phyloP scores from a whole-genome alignment of 2,888 invertebrate species.

The Aethes cnicana region DNA sequence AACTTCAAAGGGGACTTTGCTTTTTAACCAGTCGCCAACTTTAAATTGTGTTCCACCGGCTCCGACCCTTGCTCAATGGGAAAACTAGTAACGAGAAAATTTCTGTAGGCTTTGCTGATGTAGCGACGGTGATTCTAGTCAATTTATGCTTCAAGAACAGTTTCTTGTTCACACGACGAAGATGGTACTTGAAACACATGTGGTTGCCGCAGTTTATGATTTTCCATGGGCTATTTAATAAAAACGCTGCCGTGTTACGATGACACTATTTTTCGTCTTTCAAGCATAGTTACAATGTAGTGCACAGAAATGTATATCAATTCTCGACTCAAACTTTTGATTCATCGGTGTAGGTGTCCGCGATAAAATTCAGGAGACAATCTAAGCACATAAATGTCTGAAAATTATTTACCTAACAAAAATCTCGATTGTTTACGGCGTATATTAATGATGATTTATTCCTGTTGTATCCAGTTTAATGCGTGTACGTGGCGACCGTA shows the following conservation, averaged over 20 bases:
- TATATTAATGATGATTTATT: constrained; percentile 75
- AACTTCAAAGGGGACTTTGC: constrained; percentile 73
- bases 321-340: constrained; percentile 42
- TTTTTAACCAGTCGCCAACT: constrained; percentile 76
- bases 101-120: constrained; percentile 37
- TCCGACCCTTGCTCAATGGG: constrained; percentile 54
- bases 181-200: not conserved
- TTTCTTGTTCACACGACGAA: constrained; percentile 13
- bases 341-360: constrained; percentile 51
- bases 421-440: constrained; percentile 69
- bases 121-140: constrained; percentile 18
- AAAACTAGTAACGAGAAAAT: constrained; percentile 64
- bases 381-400: constrained; percentile 67
- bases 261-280: too few species aligned
- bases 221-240: not conserved
- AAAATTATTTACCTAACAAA: constrained; percentile 67
- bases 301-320: constrained; percentile 59
- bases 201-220: not conserved
- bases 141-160: constrained; percentile 23
- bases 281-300: constrained; percentile 61
- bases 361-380: constrained; percentile 68
- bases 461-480: constrained; percentile 71
- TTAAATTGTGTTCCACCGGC: constrained; percentile 75
- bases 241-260: not conserved
- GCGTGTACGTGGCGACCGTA: constrained; percentile 73